Percentiles rank a stretch among this genome's conserved stretches.
Conservation (phyloP, 2,113 vertebrate species). For the Melanocharis versteri region DNA sequence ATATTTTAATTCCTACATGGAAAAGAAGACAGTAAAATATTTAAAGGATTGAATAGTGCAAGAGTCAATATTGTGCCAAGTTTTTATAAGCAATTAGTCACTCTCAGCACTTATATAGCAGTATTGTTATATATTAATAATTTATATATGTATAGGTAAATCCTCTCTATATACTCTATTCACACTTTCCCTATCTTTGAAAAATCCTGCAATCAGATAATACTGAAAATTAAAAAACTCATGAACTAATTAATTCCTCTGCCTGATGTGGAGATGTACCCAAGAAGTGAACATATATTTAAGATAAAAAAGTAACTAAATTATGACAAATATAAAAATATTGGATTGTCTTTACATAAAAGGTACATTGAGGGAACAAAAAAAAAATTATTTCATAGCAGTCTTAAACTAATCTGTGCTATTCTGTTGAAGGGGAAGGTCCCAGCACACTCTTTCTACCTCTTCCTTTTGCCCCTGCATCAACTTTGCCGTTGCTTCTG, state of each 20-base stretch:
- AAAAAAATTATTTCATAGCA: background rate
- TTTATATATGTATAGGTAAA: background rate
- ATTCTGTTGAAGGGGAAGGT: background rate
- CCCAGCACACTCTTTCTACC: background rate
- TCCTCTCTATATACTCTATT: background rate
- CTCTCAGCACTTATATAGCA: background rate
- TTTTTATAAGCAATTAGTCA: background rate
- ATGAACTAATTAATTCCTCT: background rate
- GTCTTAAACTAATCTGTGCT: background rate
- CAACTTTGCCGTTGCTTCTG: background rate
- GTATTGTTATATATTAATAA: background rate
- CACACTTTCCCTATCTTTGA: background rate
- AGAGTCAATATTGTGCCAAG: background rate
- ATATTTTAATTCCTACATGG: background rate
- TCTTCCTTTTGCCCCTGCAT: background rate
- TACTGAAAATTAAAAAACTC: background rate
- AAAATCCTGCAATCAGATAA: background rate
- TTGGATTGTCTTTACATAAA: background rate
- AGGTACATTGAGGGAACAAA: background rate
- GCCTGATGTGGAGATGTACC: background rate
- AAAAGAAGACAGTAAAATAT: background rate
- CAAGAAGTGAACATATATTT: background rate
- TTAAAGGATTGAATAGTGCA: background rate
- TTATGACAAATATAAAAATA: background rate
- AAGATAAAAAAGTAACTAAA: background rate